A percentile compares a stretch with the other conserved stretches of the same genome.
Conservation (phyloP, 2,888 invertebrate genomes). For the Ptilodon capucinus region DNA sequence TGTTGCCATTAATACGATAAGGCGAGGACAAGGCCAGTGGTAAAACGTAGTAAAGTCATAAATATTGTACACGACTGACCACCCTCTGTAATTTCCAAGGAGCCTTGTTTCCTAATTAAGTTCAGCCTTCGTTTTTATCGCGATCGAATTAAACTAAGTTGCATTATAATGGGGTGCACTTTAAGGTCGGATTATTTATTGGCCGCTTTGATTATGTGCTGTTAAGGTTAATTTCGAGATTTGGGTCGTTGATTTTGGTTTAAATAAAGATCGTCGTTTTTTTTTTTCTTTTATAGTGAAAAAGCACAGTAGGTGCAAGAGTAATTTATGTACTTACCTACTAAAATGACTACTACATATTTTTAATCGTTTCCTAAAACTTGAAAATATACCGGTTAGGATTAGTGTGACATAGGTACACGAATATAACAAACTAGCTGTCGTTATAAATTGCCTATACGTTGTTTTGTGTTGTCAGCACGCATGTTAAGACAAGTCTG, state of each 20-base stretch:
- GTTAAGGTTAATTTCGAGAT: not conserved
- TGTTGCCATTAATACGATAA: not conserved
- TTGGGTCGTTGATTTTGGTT: not conserved
- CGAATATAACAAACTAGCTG: too few species aligned
- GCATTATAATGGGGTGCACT: constrained; percentile 44
- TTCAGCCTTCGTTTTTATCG: constrained; percentile 43
- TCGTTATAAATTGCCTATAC: too few species aligned
- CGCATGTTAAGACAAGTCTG: too few species aligned
- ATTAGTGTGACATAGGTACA: too few species aligned
- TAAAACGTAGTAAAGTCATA: constrained; percentile 12
- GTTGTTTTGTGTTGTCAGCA: too few species aligned
- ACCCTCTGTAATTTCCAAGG: constrained; percentile 42
- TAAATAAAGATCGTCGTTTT: not conserved
- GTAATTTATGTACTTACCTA: too few species aligned
- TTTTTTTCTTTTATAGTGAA: too few species aligned
- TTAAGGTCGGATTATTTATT: constrained; percentile 37
- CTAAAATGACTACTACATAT: too few species aligned
- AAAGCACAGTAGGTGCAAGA: too few species aligned
- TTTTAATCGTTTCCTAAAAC: too few species aligned
- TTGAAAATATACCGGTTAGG: too few species aligned
- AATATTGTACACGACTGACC: constrained; percentile 39
- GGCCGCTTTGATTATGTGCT: constrained; percentile 10
- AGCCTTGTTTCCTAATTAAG: constrained; percentile 46
- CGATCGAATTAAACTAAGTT: constrained; percentile 45
- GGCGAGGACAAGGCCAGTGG: not conserved